These are phyloP conservation scores for Plebejus anna DNA, from an alignment of 2,888 invertebrate genomes.

Conservation along the genomic window DNA sequence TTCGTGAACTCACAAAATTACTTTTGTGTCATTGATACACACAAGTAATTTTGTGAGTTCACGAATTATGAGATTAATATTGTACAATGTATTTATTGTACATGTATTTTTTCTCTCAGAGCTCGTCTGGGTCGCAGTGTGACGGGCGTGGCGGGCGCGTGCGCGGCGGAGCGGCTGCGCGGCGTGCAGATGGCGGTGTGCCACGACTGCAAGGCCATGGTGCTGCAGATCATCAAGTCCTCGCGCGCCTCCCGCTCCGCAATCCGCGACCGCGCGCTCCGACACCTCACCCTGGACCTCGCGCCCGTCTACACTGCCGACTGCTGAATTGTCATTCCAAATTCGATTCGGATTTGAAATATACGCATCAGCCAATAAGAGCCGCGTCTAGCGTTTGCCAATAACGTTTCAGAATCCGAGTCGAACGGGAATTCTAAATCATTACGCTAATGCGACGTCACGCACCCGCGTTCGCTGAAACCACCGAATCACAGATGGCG, in stretches of 20 bases:
- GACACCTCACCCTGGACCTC: constrained; percentile 89
- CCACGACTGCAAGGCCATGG: constrained; percentile 96
- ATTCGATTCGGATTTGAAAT: not conserved
- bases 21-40: too few relatives aligned
- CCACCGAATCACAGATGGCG: not conserved
- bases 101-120: constrained; percentile 52
- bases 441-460: not conserved
- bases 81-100: too few relatives aligned
- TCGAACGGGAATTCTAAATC: not conserved
- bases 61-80: too few relatives aligned
- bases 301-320: constrained; percentile 87
- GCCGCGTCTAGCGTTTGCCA: not conserved
- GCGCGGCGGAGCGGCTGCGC: constrained; percentile 82
- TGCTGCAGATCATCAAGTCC: constrained; percentile 95
- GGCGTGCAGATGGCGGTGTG: constrained; percentile 94
- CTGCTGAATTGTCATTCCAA: constrained; percentile 48
- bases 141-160: constrained; percentile 66
- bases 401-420: not conserved
- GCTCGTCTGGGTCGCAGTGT: constrained; percentile 81
- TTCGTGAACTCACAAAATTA: too few relatives aligned
- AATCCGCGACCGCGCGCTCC: constrained; percentile 88
- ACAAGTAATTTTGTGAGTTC: too few relatives aligned
- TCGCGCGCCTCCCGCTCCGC: constrained; percentile 90
- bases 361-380: not conserved
- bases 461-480: not conserved